Evolutionary conservation across 2,888 invertebrate genomes (phyloP).

Genomic region (Megastigmus dorsalis): DNA sequence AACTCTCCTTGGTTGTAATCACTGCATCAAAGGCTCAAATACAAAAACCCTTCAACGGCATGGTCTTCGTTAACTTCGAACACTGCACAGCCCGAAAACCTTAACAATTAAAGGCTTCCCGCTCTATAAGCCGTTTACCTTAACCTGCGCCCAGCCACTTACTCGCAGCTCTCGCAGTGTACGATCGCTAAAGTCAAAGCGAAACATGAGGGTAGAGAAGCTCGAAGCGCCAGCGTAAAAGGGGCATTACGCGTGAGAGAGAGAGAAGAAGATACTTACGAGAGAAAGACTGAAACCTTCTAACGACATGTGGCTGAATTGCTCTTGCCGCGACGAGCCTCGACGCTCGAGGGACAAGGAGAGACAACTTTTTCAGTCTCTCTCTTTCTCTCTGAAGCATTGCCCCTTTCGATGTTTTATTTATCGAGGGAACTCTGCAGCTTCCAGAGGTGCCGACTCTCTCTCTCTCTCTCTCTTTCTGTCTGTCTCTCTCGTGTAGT

Average conservation of each 20-base stretch:
- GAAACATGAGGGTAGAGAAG: not conserved
- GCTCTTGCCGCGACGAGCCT: too few relatives aligned
- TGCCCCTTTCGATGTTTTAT: constrained; percentile 32
- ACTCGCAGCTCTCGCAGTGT: too few relatives aligned
- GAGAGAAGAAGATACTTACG: not conserved
- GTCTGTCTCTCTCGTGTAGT: constrained; percentile 22
- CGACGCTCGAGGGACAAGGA: too few relatives aligned
- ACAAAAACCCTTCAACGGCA: too few relatives aligned
- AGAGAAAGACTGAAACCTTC: constrained; percentile 32
- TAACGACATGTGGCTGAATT: constrained; percentile 41
- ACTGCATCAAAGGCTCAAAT: too few relatives aligned
- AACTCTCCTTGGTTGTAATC: too few relatives aligned
- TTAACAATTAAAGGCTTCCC: constrained; percentile 11
- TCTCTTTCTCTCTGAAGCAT: not conserved
- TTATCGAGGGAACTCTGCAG: constrained; percentile 32
- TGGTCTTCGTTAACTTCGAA: too few relatives aligned
- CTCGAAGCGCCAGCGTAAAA: constrained; percentile 36
- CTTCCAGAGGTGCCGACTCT: not conserved
- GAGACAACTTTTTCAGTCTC: constrained; percentile 48
- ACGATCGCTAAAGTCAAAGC: constrained; percentile 17
- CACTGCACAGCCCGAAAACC: not conserved
- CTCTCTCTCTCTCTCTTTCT: not conserved
- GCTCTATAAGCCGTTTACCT: too few relatives aligned
- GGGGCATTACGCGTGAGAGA: constrained; percentile 19
- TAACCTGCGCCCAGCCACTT: not conserved